Percentiles rank a stretch among this genome's conserved stretches.
Conservation (phyloP, 2,797 vertebrate species). For the Melanitta fusca region DNA sequence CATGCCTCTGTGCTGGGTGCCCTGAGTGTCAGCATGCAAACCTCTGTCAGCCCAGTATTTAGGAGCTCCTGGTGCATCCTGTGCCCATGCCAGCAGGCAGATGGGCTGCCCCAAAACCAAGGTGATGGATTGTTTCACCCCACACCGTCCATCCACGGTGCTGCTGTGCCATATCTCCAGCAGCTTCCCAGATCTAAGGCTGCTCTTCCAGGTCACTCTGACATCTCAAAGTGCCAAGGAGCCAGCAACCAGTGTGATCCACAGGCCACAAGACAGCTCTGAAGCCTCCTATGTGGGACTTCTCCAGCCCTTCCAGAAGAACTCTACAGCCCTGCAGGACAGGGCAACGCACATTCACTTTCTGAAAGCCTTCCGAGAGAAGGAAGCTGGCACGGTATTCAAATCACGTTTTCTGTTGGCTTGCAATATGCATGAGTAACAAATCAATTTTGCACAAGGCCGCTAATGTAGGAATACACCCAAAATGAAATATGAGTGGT, state of each 20-base stretch:
- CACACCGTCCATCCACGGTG: rapidly evolving
- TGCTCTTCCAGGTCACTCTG: background rate
- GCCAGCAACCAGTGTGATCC: background rate
- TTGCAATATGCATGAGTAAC: slow-evolving; percentile 64
- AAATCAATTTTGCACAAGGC: slow-evolving; percentile 66
- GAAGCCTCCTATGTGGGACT: background rate
- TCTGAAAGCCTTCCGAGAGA: slow-evolving; percentile 5
- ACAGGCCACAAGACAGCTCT: background rate
- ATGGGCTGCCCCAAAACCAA: background rate
- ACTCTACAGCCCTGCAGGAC: background rate
- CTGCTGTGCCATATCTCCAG: background rate
- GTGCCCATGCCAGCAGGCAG: background rate
- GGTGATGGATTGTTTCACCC: background rate
- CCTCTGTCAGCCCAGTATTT: rapidly evolving
- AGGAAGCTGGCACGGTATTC: slow-evolving; percentile 21
- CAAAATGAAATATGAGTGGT: slow-evolving; percentile 56
- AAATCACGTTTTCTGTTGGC: slow-evolving; percentile 59
- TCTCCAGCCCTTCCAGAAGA: background rate
- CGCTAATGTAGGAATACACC: slow-evolving; percentile 59
- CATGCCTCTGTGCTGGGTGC: background rate
- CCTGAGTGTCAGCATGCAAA: background rate
- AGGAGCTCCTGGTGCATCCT: background rate
- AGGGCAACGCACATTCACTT: background rate
- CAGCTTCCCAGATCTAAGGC: background rate
- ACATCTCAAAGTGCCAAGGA: background rate